Evolutionary conservation across 2,888 invertebrate species (phyloP), one percentile per base, ranked within the genome.

Genomic region (Philaethria dido): DNA sequence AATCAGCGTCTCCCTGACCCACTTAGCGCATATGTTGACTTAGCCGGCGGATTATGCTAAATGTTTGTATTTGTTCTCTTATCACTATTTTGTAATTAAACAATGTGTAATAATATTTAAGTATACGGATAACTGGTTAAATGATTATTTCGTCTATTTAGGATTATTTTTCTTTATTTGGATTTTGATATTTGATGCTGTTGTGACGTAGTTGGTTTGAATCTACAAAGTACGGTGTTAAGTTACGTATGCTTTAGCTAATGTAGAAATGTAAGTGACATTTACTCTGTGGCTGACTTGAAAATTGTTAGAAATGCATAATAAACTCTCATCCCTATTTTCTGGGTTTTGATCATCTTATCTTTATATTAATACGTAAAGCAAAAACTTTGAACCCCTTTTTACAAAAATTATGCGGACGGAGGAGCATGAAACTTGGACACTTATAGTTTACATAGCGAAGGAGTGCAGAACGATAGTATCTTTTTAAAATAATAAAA

Each of bases 1-100:
- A 59, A 64, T 69, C 66, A 66, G 29, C 50, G 67, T 71, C 69
- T 64, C 72, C 72, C 33, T 72, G 72, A 71, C 72, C 72, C 63
- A 72, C 66, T 66, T 72, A 44, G 39, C 54, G 13, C 60, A 47
- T 47, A 45, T 60, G 60, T 60, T 60, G 44, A 63, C 59, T 20
- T 50, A 57, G 42, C 47, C 25, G 39, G 25, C 42, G 62, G 62
- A 59, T 67, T 67, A 67, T 64, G 59, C 36, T 39, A 55, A 45
- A 47, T 64, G 57, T 57, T 64, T 59, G 39, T 64, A 22, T 64
- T 57, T 48, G 39, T 42, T 18, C 29, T 47, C 39, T 65, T 65
- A 65, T 65, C 59, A 59, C 25, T 60, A 44, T 64, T 64, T 64
- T 44, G 59, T 60, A 59, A 52, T 65, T 50, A 60, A 52, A 52